Evolutionary conservation across 1,140 invertebrate genomes (phyloP).

Genomic region (Macrocentrus cingulum): DNA sequence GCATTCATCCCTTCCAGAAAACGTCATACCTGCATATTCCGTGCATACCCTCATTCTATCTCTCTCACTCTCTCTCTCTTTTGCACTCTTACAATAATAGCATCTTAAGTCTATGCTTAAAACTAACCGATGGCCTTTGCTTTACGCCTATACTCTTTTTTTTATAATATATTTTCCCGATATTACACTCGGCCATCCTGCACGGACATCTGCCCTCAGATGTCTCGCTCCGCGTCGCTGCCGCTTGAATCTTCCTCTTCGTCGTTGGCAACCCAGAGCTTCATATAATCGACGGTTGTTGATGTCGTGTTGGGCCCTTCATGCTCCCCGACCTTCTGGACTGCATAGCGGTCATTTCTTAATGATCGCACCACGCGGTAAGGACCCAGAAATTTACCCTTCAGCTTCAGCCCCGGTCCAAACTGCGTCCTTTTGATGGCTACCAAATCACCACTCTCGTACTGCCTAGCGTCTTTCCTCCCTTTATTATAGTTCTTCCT

Average conservation of each 20-base stretch:
- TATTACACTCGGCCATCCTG: neutral
- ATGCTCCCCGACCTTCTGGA: conserved; percentile 5
- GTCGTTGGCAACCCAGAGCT: conserved; percentile 7
- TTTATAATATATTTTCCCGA: no score
- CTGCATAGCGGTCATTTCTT: conserved; percentile 4
- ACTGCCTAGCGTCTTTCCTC: neutral
- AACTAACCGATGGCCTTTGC: no score
- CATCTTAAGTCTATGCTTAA: no score
- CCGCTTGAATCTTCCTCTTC: neutral
- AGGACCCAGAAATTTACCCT: neutral
- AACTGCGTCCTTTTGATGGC: conserved; percentile 3
- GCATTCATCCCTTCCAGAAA: no score
- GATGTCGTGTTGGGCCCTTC: neutral
- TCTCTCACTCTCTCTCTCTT: no score
- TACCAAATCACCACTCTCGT: neutral
- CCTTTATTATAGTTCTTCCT: neutral
- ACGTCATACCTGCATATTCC: no score
- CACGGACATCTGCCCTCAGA: neutral
- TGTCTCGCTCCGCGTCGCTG: neutral
- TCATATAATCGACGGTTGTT: conserved; percentile 6
- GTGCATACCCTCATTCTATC: no score
- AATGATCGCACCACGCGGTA: neutral
- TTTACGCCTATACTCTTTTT: no score
- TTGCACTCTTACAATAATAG: no score
- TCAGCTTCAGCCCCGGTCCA: conserved; percentile 4